Evolutionary conservation across 2,113 vertebrate genomes (phyloP).

Genomic region (Brachyistius frenatus): DNA sequence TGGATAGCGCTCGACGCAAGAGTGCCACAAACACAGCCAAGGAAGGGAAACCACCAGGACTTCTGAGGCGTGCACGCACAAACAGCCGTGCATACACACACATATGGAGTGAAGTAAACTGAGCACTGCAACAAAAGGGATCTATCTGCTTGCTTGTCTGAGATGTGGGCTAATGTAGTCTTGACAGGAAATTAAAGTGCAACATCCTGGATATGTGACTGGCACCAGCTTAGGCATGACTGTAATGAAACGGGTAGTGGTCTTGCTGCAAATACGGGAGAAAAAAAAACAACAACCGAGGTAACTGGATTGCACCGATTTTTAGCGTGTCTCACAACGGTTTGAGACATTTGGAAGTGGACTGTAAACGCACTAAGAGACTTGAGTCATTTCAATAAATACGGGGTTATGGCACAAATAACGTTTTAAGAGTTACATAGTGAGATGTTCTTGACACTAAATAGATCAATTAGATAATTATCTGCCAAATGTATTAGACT

Average conservation of each 20-base stretch:
- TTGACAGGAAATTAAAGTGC: constrained; percentile 80
- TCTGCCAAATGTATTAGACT: background rate
- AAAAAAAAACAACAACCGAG: constrained; percentile 5
- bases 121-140: constrained; percentile 60
- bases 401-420: background rate
- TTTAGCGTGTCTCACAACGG: constrained; percentile 4
- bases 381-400: background rate
- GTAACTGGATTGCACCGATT: constrained; percentile 17
- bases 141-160: constrained; percentile 69
- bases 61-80: constrained; percentile 66
- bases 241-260: constrained; percentile 63
- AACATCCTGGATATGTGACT: constrained; percentile 63
- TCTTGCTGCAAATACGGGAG: constrained; percentile 19
- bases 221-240: constrained; percentile 46
- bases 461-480: background rate
- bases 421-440: background rate
- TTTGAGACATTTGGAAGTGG: background rate
- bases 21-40: constrained; percentile 75
- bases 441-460: background rate
- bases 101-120: constrained; percentile 40
- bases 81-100: constrained; percentile 58
- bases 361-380: constrained; percentile 6
- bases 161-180: constrained; percentile 68
- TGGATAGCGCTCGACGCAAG: constrained; percentile 57
- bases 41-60: constrained; percentile 57